Base-by-base conservation (phyloP, 2,888 invertebrate species). In the Temnothorax ravouxi region DNA sequence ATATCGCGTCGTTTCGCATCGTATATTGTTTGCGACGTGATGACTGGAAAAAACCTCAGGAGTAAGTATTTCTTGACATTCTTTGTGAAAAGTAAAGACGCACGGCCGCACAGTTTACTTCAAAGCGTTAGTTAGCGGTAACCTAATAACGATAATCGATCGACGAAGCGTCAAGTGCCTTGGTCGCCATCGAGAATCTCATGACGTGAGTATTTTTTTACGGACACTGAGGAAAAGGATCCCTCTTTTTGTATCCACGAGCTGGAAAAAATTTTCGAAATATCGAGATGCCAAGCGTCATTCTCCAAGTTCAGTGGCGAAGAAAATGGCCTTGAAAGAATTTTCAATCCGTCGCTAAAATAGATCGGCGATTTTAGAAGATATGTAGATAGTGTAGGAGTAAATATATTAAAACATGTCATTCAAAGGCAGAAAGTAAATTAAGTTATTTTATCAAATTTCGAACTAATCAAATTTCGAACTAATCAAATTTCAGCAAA, bases 121-220 rank as follows among this genome's bases (percentile, higher is more conserved):
- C 38, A 41, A 67, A 64, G 61, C 44, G 8, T 74, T 69, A 59
- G 79, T 83, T 67, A 74, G 54, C 67, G 76, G 25, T 84, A 87
- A 90, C 85, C 86, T 86, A 86, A 88, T 88, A 90, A 91, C 86
- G 89, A 84, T 88, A 88, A 90, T 90, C 91, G 89, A 90, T 90
- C 84, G 88, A 84, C 77, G 86, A 86, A 89, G 64, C 87, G 79
- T 84, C 85, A 66, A 77, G 56, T 77, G 62, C 56, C 64, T 79
- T 76, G 15, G 15, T 62, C 64, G 21, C 54, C 71, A 50, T 71
- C 41, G 61, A 66, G 62, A 64, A 72, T 67, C 62, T 77, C 77
- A 41, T 71, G 67, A 75, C 66, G n/a, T 34, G 29, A 61, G 62
- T 75, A 29, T 64, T 75, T 66, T 67, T 77, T 77, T 59, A 71